Base-by-base conservation (phyloP, 2,888 invertebrate genomes). In the Epiblema foenella region DNA sequence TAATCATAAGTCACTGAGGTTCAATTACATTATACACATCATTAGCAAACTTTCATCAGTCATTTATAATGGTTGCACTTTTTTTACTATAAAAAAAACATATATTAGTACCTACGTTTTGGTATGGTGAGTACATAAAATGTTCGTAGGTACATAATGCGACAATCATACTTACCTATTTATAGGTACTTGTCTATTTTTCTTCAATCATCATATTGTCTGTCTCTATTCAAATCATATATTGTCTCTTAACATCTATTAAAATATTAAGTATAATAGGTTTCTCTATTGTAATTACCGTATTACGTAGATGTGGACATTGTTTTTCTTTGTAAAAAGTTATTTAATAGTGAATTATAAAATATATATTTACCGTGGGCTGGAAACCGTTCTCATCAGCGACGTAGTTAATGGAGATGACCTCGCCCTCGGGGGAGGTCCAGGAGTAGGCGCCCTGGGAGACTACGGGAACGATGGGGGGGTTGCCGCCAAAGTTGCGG, bases 351-450 rank as follows among this genome's bases (percentile, higher is more conserved):
- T 46, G 15, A 5, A 42, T 15, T 15, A 2, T 39, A 46, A n/a
- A n/a, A 46, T n/a, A n/a, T 39, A 4, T 42, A 12, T 42, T 70
- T 65, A 70, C 69, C 69, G 59, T 18, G 37, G 96, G 94, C 75
- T 95, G 95, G 93, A 95, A 96, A 72, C 96, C 96, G 76, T 95
- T 95, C 83, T 96, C 96, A 77, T 96, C 95, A 76, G 96, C 96
- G 70, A 94, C 81, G 86, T 96, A 96, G 58, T 89, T 86, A 73
- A 96, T 83, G n/a, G 87, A 81, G 77, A 95, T 90, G 15, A 90
- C 89, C 56, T 93, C 87, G n/a, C 96, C 96, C 76, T 96, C 96
- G 15, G 95, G 95, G 29, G 95, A 93, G 7, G 90, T 93, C 86
- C 91, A 94, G 42, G 92, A 86, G 89, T 89, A 95, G 1, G 90